Base-by-base conservation (phyloP, 2,888 invertebrate genomes). In the Cosmia trapezina region DNA sequence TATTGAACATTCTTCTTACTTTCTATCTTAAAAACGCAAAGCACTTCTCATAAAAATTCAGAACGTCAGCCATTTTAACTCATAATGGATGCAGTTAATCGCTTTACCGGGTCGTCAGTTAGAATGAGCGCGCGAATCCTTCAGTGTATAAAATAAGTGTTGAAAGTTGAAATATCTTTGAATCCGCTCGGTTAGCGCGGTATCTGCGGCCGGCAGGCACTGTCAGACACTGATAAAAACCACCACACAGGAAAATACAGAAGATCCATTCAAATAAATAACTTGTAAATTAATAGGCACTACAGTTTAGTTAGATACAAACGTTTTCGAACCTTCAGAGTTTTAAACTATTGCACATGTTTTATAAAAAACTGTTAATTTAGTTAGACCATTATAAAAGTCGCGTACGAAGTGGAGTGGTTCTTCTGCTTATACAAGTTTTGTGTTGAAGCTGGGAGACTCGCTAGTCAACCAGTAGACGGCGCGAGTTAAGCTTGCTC, bases 101-200 rank as follows among this genome's bases (percentile, higher is more conserved):
- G 33, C 64, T 64, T 60, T n/a, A 73, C 57, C 33, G 57, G 43
- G 54, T 83, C 87, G 83, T 72, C 62, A 56, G 61, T 80, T 54
- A 53, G 75, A 80, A 88, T 81, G 78, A 70, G 65, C 69, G 73
- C 63, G 81, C 57, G 79, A 87, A 87, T 86, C 82, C 85, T 85
- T 83, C 80, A 81, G 80, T 84, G 83, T 83, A 86, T 88, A 87
- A 88, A 89, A 88, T 87, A 87, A 89, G 87, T 87, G 87, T 87
- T 88, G 83, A 89, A 87, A 92, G 91, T 92, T 91, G 84, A 89
- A 91, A 89, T 88, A 90, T 89, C 87, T 88, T 83, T 81, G 83
- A 86, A 86, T 86, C 85, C 89, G 73, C 80, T 82, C 83, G 80
- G 80, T 79, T 80, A 62, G 83, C 84, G 81, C 81, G 76, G 80